Percentiles rank a stretch among this genome's conserved stretches.
phyloP scores from a whole-genome alignment of 2,888 invertebrate species.

The Tortrix viridana region DNA sequence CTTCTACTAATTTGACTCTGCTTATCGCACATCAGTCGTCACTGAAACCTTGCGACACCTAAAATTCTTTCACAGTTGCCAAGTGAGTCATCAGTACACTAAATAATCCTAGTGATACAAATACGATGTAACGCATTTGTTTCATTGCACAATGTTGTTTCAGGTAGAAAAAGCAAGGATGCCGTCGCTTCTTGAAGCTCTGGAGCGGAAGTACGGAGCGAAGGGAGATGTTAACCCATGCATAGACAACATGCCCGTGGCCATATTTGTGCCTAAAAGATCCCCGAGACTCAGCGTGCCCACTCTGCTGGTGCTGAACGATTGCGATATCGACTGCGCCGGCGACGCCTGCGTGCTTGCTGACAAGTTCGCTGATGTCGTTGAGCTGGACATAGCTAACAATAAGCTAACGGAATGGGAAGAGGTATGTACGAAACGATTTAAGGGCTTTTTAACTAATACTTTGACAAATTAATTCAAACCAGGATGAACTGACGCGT shows the following conservation, averaged over 20 bases:
- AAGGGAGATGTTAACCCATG: slow-evolving; percentile 86
- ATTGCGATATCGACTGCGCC: slow-evolving; percentile 95
- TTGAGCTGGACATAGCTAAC: slow-evolving; percentile 96
- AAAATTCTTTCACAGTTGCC: slow-evolving; percentile 24
- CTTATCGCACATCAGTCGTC: slow-evolving; percentile 9
- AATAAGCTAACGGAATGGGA: slow-evolving; percentile 95
- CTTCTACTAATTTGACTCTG: neutral
- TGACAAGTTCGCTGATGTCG: slow-evolving; percentile 94
- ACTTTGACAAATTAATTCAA: no score
- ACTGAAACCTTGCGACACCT: slow-evolving; percentile 22
- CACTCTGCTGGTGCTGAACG: slow-evolving; percentile 93
- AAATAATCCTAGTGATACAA: neutral
- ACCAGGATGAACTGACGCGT: no score
- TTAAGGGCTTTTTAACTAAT: no score
- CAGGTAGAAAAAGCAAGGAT: slow-evolving; percentile 74
- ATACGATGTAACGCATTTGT: slow-evolving; percentile 16
- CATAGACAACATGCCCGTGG: slow-evolving; percentile 87
- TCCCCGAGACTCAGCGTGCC: slow-evolving; percentile 91
- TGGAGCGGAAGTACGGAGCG: slow-evolving; percentile 93
- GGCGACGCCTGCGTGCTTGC: slow-evolving; percentile 92
- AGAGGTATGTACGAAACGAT: slow-evolving; percentile 86
- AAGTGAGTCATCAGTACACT: slow-evolving; percentile 16
- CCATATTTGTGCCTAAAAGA: slow-evolving; percentile 94
- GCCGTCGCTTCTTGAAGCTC: slow-evolving; percentile 95
- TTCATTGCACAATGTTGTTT: slow-evolving; percentile 37